A percentile compares a stretch with the other conserved stretches of the same genome.
phyloP scores from a whole-genome alignment of 1,140 invertebrate genomes.

The Venturia canescens region DNA sequence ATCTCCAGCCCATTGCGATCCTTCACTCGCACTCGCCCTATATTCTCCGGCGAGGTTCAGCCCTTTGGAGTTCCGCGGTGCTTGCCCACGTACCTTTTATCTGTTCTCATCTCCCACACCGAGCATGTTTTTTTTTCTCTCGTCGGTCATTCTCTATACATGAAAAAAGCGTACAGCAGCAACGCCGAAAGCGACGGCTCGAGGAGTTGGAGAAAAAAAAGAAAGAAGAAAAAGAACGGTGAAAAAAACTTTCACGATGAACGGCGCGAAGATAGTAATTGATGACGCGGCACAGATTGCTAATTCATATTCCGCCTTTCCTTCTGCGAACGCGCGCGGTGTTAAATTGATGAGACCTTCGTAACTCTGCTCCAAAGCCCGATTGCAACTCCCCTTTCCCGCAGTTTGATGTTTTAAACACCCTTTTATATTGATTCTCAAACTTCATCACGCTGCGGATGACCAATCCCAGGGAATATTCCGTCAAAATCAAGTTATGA shows the following conservation, averaged over 20 bases:
- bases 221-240: too few species aligned
- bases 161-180: neutral
- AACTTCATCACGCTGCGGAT: too few species aligned
- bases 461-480: too few species aligned
- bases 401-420: too few species aligned
- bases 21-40: slow-evolving; percentile 24
- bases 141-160: neutral
- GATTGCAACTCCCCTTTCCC: too few species aligned
- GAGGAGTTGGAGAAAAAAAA: neutral
- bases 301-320: slow-evolving; percentile 39
- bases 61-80: neutral
- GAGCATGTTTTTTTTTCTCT: neutral
- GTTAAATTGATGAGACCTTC: slow-evolving; percentile 40
- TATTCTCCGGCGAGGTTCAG: neutral
- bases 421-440: too few species aligned
- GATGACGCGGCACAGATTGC: slow-evolving; percentile 43
- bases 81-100: neutral
- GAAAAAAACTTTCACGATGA: slow-evolving; percentile 23
- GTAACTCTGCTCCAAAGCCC: neutral
- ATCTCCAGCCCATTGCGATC: neutral
- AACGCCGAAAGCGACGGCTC: neutral
- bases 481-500: too few species aligned
- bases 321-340: neutral
- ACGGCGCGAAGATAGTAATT: slow-evolving; percentile 44
- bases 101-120: neutral